These are phyloP conservation scores for Polymixis lichenea DNA, from an alignment of 2,888 invertebrate genomes.

Conservation along the genomic window DNA sequence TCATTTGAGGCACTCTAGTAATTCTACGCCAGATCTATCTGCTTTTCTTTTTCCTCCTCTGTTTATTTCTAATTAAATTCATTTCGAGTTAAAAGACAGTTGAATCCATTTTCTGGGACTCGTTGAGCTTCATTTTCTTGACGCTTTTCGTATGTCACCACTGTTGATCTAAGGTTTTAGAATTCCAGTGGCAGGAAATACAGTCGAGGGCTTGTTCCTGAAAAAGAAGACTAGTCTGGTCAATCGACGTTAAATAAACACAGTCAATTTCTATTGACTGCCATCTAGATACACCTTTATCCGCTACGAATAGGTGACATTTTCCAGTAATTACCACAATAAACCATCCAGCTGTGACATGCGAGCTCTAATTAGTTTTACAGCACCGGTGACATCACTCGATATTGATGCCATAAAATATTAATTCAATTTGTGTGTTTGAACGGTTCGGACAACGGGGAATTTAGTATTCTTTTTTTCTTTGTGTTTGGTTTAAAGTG, in stretches of 20 bases:
- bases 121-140: too few species aligned
- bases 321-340: constrained; percentile 67
- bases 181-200: too few species aligned
- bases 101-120: too few species aligned
- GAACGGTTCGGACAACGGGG: constrained; percentile 41
- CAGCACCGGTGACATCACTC: constrained; percentile 73
- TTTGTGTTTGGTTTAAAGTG: constrained; percentile 58
- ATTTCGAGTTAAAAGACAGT: too few species aligned
- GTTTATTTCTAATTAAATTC: not conserved
- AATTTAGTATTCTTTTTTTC: constrained; percentile 24
- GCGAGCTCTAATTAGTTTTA: constrained; percentile 81
- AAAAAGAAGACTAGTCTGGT: too few species aligned
- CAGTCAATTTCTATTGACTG: too few species aligned
- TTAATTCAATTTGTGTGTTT: constrained; percentile 75
- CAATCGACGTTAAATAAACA: too few species aligned
- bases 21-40: too few species aligned
- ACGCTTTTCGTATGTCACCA: too few species aligned
- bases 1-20: not conserved
- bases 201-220: too few species aligned
- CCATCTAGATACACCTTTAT: constrained; percentile 21
- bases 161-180: too few species aligned
- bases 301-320: constrained; percentile 59
- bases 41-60: not conserved
- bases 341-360: constrained; percentile 73
- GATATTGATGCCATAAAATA: constrained; percentile 71